These are phyloP conservation scores for Cnemophilus loriae DNA, from an alignment of 2,113 vertebrate species.

Conservation along the genomic window DNA sequence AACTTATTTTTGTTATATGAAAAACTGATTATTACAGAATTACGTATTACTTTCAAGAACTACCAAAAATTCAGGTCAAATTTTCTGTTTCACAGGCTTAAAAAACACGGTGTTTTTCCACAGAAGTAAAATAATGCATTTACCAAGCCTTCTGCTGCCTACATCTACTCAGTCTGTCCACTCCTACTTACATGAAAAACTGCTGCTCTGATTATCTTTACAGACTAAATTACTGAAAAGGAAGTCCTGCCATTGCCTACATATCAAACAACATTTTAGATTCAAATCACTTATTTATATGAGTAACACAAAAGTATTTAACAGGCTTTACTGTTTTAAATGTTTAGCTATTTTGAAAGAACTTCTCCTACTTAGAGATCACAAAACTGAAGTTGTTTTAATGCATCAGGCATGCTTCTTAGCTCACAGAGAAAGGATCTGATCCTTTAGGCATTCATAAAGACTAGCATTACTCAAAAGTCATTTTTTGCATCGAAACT, in stretches of 20 bases:
- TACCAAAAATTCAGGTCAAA: neutral
- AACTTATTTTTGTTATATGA: neutral
- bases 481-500: neutral
- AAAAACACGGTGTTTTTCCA: neutral
- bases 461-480: neutral
- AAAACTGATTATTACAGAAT: neutral
- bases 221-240: neutral
- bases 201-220: neutral
- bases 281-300: neutral
- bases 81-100: neutral
- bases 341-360: neutral
- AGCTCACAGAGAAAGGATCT: neutral
- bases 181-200: neutral
- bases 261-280: neutral
- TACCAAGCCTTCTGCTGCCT: neutral
- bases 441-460: neutral
- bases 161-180: neutral
- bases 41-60: neutral
- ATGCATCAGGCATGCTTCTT: neutral
- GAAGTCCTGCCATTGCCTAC: neutral
- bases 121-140: neutral
- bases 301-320: neutral
- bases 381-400: neutral
- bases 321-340: neutral
- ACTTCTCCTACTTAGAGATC: neutral